Base-by-base conservation (phyloP, 2,888 invertebrate species). In the Agriopis leucophaearia region DNA sequence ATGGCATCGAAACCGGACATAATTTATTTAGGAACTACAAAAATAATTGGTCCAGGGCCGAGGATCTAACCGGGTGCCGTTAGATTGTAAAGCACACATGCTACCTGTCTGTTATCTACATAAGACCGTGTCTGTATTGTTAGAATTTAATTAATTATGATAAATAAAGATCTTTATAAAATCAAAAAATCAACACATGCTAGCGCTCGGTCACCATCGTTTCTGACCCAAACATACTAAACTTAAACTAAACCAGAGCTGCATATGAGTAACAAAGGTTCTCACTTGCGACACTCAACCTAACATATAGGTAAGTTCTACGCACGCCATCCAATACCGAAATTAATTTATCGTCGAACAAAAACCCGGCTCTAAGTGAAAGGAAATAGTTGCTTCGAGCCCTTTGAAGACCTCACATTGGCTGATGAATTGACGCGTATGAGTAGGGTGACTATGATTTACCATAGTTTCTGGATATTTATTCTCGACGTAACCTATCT, bases 361-460 rank as follows among this genome's bases (percentile, higher is more conserved):
- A 88, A 89, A 89, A 86, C 87, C 80, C 83, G 80, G 78, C 81
- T 48, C 78, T 66, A 69, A 80, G 73, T 84, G 83, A 85, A 86
- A 84, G 87, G 85, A 81, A 87, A 89, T 87, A 85, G 84, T 83
- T 81, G 54, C 73, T 67, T 64, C 83, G 74, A 78, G 81, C 81
- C 82, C 82, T 79, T 80, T 80, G 78, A 78, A 59, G 83, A 83
- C 85, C 85, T 84, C 79, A 79, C 81, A 78, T 78, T 74, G 79
- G 73, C 74, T 90, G 91, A 90, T 88, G 91, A 89, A 92, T 91
- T 86, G 88, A 87, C 81, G 81, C 84, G 85, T 84, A 83, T 65
- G 51, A 45, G 64, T 78, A 78, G 76, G 75, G 78, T 76, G 65
- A 59, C 80, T 60, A 59, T 72, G 3, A 38, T 0, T 38, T 16